Conservation (phyloP, 2,113 vertebrate genomes). For the Neofelis nebulosa region DNA sequence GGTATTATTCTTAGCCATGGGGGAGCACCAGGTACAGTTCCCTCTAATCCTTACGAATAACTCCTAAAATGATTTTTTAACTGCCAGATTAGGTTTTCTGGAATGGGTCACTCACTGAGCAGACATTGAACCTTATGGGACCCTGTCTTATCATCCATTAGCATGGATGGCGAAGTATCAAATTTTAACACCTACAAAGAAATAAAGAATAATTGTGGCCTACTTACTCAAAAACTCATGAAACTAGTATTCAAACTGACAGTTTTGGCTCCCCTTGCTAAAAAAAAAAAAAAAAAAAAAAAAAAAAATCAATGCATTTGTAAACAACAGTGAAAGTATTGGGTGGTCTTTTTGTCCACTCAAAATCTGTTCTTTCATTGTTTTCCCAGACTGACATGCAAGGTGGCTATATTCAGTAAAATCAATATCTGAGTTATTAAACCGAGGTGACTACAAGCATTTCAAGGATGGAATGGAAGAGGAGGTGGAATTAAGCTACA, state of each 20-base stretch:
- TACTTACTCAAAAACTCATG: conserved; percentile 5
- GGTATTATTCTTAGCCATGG: background rate
- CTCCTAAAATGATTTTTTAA: background rate
- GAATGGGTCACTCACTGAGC: background rate
- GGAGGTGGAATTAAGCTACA: background rate
- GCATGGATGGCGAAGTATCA: background rate
- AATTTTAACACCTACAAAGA: background rate
- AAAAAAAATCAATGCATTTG: background rate
- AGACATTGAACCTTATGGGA: background rate
- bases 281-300: background rate
- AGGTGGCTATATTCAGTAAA: background rate
- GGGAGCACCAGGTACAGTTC: background rate
- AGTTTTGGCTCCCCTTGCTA: background rate
- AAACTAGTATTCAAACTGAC: background rate
- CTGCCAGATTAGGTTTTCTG: background rate
- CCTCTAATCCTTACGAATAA: background rate
- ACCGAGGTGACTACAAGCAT: background rate
- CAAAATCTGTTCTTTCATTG: background rate
- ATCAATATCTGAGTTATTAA: conserved; percentile 37
- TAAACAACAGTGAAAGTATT: background rate
- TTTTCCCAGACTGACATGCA: background rate
- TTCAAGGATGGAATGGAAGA: background rate
- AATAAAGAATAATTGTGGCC: background rate
- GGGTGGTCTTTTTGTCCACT: background rate
- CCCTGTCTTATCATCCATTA: background rate